Conservation (phyloP, 2,888 invertebrate species). For the Micoletzkya japonica region DNA sequence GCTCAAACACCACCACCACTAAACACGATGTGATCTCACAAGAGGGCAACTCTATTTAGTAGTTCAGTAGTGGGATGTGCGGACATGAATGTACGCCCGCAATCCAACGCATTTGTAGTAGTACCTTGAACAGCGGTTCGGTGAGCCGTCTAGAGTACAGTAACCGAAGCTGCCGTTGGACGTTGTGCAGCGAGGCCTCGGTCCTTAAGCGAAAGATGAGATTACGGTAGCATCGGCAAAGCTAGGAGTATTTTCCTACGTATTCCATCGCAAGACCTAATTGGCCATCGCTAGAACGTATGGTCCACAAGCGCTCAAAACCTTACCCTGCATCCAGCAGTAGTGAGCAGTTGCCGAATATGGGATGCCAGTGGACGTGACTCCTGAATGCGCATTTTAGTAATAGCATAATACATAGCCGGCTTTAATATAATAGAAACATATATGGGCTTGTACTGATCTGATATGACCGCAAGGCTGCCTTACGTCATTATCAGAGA, state of each 20-base stretch:
- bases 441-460: too few species aligned
- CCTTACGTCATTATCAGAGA: background rate
- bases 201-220: conserved; percentile 67
- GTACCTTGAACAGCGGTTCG: conserved; percentile 26
- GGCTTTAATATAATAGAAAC: too few species aligned
- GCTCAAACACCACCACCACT: too few species aligned
- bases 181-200: conserved; percentile 76
- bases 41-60: too few species aligned
- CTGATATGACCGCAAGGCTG: too few species aligned
- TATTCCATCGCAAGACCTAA: background rate
- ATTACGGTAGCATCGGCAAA: background rate
- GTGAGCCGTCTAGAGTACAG: conserved; percentile 71
- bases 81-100: too few species aligned
- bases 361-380: conserved; percentile 94
- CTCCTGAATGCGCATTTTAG: conserved; percentile 5
- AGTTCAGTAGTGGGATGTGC: too few species aligned
- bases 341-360: conserved; percentile 74
- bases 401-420: too few species aligned
- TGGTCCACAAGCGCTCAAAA: background rate
- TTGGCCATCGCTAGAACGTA: background rate
- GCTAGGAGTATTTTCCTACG: background rate
- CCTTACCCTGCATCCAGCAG: conserved; percentile 23
- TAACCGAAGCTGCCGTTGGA: conserved; percentile 74
- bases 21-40: too few species aligned
- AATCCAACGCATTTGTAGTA: too few species aligned